Conservation (phyloP, 2,113 vertebrate genomes). For the Probosciger aterrimus region DNA sequence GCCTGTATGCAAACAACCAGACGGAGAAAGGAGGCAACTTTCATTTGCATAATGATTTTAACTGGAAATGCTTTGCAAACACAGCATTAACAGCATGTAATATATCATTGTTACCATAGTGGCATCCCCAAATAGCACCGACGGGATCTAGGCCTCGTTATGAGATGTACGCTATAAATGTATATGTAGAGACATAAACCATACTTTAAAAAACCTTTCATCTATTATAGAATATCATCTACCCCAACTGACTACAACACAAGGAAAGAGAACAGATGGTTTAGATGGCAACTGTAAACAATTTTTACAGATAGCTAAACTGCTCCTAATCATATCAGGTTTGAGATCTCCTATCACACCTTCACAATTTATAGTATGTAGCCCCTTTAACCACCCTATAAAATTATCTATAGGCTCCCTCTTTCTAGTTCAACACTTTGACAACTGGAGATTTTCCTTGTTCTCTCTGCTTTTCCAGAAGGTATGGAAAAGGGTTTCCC, state of each 20-base stretch:
- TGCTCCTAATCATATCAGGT: background rate
- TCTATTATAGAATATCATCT: background rate
- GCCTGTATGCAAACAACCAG: conserved; percentile 15
- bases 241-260: background rate
- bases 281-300: conserved; percentile 25
- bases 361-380: background rate
- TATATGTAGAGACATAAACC: background rate
- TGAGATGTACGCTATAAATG: conserved; percentile 6
- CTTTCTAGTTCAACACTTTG: background rate
- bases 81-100: background rate
- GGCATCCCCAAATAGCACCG: background rate
- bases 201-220: conserved; percentile 11
- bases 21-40: conserved; percentile 8
- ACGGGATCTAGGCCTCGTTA: background rate
- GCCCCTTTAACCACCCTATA: background rate
- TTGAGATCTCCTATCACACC: background rate
- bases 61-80: conserved; percentile 39
- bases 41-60: background rate
- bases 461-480: background rate
- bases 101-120: background rate
- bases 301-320: conserved; percentile 32
- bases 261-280: conserved; percentile 39
- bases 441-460: background rate
- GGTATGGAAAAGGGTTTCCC: background rate
- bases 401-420: background rate